phyloP scores from a whole-genome alignment of 2,888 invertebrate genomes.

The Escarpia spicata region DNA sequence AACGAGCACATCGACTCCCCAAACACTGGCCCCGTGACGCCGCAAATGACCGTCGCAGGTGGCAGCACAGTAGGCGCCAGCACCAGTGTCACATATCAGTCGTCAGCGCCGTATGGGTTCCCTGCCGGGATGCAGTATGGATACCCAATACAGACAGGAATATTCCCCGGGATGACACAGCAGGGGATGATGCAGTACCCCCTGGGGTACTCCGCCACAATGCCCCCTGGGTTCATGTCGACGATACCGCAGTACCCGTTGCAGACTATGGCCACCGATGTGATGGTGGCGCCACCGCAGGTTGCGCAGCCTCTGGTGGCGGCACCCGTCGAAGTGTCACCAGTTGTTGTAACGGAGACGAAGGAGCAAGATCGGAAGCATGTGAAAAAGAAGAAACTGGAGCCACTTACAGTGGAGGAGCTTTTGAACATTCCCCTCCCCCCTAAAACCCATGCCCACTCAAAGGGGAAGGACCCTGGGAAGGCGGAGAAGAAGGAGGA shows the following conservation, averaged over 20 bases:
- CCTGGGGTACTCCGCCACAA: slow-evolving; percentile 13
- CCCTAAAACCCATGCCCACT: neutral
- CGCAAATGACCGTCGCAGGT: neutral
- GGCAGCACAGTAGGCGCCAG: neutral
- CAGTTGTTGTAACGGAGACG: neutral
- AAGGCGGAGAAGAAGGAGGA: neutral
- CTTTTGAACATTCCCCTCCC: slow-evolving; percentile 40
- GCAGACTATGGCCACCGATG: slow-evolving; percentile 13
- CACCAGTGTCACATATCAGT: neutral
- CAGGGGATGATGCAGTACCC: neutral
- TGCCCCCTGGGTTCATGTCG: neutral
- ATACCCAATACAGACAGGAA: neutral
- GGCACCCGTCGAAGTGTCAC: neutral
- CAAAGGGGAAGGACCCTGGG: neutral
- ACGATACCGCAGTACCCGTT: slow-evolving; percentile 17
- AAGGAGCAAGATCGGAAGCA: slow-evolving; percentile 28
- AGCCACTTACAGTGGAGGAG: slow-evolving; percentile 40
- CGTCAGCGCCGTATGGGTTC: neutral
- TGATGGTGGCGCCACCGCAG: neutral
- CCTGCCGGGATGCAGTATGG: neutral
- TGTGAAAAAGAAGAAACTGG: slow-evolving; percentile 36
- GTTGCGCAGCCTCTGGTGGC: neutral
- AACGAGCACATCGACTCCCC: neutral
- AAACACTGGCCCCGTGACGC: neutral
- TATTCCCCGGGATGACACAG: neutral